Evolutionary conservation across 1,140 invertebrate species (phyloP), one percentile per base, ranked within the genome.

Genomic region (Sinella curviseta): DNA sequence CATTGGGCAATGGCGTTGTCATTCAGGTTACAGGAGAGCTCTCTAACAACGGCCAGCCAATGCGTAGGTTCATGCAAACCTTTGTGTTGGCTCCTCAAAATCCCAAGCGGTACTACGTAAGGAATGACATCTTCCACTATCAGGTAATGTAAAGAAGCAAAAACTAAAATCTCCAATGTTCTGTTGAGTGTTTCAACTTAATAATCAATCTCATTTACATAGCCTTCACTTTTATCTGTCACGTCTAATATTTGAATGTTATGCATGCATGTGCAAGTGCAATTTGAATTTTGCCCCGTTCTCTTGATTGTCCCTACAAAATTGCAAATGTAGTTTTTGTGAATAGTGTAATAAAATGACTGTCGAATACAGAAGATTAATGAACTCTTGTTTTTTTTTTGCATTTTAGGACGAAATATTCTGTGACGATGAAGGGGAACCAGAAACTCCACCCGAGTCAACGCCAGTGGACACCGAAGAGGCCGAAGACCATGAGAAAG

Each of bases 101-200:
- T 67, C 95, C 96, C 30, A 97, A 97, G 89, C 96, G 97, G 88
- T 99, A 97, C 88, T 99, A 98, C 86, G 97, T 99, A 26, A 95
- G 97, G 86, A 99, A 99, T 88, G 97, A 99, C 87, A 98, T 99
- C 85, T 99, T 99, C 88, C 93, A 97, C 76, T 99, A 99, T 86
- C 97, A 98, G 90, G 94, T 91, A 84, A 48, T 34, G 20, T 26
- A 57, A n/a, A n/a, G n/a, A 26, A n/a, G 24, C 34, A 67, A n/a
- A 0, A 54, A 54, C 26, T 77, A 54, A 1, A 54, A 39, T 76
- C 26, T 76, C n/a, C n/a, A n/a, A n/a, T n/a, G n/a, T n/a, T n/a
- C n/a, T 74, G 70, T 74, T 30, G 26, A 1, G 33, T 74, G 70
- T 2, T 30, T 74, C 34, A 74, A 26, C 14, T n/a, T n/a, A n/a